These are phyloP conservation scores for Rhagoletis zephyria DNA, from an alignment of 1,140 invertebrate species.

Conservation along the genomic window DNA sequence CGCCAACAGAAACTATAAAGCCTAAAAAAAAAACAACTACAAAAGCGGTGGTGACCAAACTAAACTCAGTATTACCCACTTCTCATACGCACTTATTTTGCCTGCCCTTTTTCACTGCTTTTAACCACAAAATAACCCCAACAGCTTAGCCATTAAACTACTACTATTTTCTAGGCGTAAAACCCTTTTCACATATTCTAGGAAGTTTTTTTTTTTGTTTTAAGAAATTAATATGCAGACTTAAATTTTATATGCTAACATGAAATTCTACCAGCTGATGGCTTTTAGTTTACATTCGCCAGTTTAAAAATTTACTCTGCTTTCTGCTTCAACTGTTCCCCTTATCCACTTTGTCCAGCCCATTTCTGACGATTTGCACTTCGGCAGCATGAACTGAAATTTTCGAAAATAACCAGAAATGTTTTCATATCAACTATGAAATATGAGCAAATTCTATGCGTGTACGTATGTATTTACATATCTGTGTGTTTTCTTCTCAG, in stretches of 20 bases:
- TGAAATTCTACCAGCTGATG: conserved; percentile 33
- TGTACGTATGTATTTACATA: no score
- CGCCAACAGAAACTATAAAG: neutral
- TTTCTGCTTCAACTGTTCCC: neutral
- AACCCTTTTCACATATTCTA: neutral
- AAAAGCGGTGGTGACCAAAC: neutral
- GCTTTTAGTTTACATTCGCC: conserved; percentile 10
- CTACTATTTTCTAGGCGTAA: neutral
- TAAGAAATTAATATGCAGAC: neutral
- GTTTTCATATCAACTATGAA: conserved; percentile 12
- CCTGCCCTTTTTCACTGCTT: neutral
- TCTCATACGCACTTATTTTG: neutral
- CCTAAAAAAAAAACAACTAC: neutral
- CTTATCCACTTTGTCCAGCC: neutral
- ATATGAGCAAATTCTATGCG: neutral
- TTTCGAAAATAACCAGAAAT: neutral
- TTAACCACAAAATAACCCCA: conserved; percentile 11
- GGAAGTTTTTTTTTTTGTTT: neutral
- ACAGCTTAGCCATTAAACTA: neutral
- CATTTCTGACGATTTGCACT: neutral
- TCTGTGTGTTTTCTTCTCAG: no score
- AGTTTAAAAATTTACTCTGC: neutral
- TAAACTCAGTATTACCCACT: neutral
- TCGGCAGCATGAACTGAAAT: neutral
- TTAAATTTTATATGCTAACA: conserved; percentile 5